Evolutionary conservation across 92 coral and sea anemone genomes (phyloP), one percentile per base, ranked within the genome.

Genomic region (Porites rus): DNA sequence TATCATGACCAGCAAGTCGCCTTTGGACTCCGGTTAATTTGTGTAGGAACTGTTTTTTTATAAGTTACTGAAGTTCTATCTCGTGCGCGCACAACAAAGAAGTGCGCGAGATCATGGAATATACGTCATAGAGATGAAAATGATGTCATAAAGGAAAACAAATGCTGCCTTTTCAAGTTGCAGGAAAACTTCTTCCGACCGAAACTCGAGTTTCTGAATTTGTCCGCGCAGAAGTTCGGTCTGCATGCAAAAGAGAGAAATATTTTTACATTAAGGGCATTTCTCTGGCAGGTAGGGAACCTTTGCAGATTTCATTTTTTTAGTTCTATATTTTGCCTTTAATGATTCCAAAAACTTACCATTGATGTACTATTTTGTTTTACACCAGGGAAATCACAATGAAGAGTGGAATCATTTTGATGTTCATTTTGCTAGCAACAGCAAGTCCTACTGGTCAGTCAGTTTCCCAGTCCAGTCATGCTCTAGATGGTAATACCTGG

Each of bases 401-500:
- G 86, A 81, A 70, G 12, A 69, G 59, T 4, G 24, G 77, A 43
- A 58, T 81, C 46, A 18, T 81, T 5, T 18, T 81, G 69, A 28
- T 81, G 69, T 70, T 56, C 69, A 13, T 70, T 58, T 81, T 81
- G 77, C 46, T 81, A 69, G 69, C 69, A 54, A 56, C 77, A 60
- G 86, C 77, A 11, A 81, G 69, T 9, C 86, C 69, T 65, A 70
- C 70, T 70, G 86, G 86, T 28, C 77, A 81, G 77, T 69, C 70
- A 51, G 17, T 59, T 14, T 38, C 69, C 43, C 24, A 81, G 46
- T 71, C 69, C 70, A 81, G 70, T 12, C 31, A 54, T 64, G 53
- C 61, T 8, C 43, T 81, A 38, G n/a, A 56, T 50, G 21, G 60
- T 56, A n/a, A 59, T 31, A 22, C 70, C 22, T 58, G 77, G 86